phyloP scores from a whole-genome alignment of 2,113 vertebrate genomes.

The Sphaerodactylus townsendi region DNA sequence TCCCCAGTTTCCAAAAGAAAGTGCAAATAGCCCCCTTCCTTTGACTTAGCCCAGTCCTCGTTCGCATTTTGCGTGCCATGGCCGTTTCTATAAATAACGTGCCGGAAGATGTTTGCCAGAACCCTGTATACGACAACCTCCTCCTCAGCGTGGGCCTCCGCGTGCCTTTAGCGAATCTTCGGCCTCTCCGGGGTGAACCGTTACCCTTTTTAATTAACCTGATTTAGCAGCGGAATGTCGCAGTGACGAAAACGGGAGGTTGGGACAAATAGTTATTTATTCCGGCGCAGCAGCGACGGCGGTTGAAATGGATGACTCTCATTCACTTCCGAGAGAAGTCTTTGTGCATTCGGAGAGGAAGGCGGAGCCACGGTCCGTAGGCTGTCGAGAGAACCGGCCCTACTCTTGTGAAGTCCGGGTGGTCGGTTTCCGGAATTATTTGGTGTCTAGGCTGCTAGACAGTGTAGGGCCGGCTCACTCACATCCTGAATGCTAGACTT shows the following conservation, averaged over 20 bases:
- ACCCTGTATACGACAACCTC: constrained; percentile 15
- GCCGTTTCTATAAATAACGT: constrained; percentile 49
- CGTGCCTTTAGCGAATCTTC: constrained; percentile 8
- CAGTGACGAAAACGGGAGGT: constrained; percentile 65
- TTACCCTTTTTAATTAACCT: constrained; percentile 69
- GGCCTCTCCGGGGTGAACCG: constrained; percentile 56
- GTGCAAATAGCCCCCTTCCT: constrained; percentile 20
- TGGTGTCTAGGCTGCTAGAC: no score
- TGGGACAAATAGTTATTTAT: constrained; percentile 60
- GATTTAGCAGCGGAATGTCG: constrained; percentile 62
- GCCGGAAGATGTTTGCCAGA: constrained; percentile 35
- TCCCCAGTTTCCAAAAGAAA: not conserved
- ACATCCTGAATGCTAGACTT: no score
- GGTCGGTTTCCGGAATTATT: no score
- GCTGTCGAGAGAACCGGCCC: no score
- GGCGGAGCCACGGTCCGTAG: not conserved
- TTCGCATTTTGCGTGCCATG: constrained; percentile 41
- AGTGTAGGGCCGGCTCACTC: no score
- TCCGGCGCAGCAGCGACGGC: constrained; percentile 50
- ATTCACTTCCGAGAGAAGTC: constrained; percentile 28
- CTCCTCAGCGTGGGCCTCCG: not conserved
- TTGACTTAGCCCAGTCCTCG: constrained; percentile 9
- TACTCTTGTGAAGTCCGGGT: no score
- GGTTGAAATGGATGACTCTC: constrained; percentile 50
- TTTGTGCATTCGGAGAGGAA: not conserved